Evolutionary conservation across 2,888 invertebrate genomes (phyloP).

Genomic region (Gibbula magus): DNA sequence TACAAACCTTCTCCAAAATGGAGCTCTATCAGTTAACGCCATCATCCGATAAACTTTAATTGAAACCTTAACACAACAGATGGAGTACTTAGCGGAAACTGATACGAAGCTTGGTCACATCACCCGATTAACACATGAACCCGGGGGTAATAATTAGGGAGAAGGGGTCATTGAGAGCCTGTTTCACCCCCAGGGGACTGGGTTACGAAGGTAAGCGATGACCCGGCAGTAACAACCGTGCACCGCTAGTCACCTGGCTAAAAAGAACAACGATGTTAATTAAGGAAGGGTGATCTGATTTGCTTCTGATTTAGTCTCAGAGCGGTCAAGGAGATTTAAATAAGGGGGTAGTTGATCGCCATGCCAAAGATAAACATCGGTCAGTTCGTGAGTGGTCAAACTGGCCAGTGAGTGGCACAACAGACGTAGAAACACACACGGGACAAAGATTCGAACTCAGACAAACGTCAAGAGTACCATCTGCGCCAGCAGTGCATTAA

Average conservation of each 20-base stretch:
- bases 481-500: too few relatives aligned
- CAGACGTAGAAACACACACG: too few relatives aligned
- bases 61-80: background rate
- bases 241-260: background rate
- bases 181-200: background rate
- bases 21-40: background rate
- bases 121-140: constrained; percentile 2
- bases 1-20: background rate
- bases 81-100: background rate
- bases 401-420: too few relatives aligned
- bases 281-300: background rate
- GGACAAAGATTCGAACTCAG: too few relatives aligned
- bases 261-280: background rate
- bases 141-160: constrained; percentile 1
- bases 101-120: background rate
- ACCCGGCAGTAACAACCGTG: background rate
- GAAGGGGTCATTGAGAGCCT: background rate
- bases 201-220: background rate
- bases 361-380: background rate
- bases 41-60: constrained; percentile 8
- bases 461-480: too few relatives aligned
- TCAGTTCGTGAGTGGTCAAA: too few relatives aligned
- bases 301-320: background rate
- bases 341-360: constrained; percentile 1
- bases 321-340: constrained; percentile 1